These are phyloP conservation scores for Agriopis leucophaearia DNA, from an alignment of 2,888 invertebrate genomes.

Conservation along the genomic window DNA sequence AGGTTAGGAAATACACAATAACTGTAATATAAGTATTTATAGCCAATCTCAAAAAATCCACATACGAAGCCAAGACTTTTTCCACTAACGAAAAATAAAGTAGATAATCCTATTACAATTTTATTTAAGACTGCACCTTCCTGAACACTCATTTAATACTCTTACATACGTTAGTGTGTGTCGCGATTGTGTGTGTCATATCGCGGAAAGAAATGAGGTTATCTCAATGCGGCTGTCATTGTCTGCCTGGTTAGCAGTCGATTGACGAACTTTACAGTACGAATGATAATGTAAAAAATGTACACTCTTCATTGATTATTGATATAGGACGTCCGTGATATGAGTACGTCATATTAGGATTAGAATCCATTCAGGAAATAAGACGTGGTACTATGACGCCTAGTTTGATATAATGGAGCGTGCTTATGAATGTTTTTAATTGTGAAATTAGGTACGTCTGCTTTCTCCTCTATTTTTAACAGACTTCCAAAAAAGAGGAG, in stretches of 20 bases:
- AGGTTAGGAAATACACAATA: neutral
- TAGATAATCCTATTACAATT: neutral
- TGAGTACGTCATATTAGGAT: no score
- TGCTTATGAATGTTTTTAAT: no score
- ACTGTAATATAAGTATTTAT: no score
- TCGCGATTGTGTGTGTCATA: slow-evolving; percentile 61
- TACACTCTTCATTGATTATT: no score
- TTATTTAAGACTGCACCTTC: slow-evolving; percentile 15
- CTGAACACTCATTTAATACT: slow-evolving; percentile 15
- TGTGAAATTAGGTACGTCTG: no score
- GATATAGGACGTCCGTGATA: no score
- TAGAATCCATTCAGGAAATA: no score
- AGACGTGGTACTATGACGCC: no score
- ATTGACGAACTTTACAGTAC: slow-evolving; percentile 49
- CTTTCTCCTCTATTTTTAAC: no score
- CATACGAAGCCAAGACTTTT: neutral
- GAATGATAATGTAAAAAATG: slow-evolving; percentile 37
- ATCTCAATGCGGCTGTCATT: slow-evolving; percentile 82
- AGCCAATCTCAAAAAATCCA: no score
- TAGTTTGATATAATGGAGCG: no score
- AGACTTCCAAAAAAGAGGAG: no score
- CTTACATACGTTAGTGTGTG: slow-evolving; percentile 36
- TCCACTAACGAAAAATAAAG: neutral
- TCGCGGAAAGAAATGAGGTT: slow-evolving; percentile 85
- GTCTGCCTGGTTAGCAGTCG: slow-evolving; percentile 68